These are phyloP conservation scores for Saxicola maurus DNA, from an alignment of 2,797 vertebrate genomes.

Conservation along the genomic window DNA sequence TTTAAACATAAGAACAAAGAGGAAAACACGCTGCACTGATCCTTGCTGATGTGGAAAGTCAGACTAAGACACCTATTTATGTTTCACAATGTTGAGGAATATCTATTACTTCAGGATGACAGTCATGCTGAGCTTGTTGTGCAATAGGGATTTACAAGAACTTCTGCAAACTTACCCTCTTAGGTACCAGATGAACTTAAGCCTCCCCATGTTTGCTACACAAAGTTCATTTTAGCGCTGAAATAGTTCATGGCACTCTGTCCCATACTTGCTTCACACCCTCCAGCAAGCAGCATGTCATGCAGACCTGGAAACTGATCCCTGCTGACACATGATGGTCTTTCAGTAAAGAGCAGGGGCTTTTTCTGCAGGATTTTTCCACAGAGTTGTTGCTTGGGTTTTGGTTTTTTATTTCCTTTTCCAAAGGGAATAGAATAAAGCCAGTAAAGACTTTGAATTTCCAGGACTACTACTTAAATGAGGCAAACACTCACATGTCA, in stretches of 20 bases:
- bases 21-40: constrained; percentile 37
- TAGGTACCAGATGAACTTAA: constrained; percentile 39
- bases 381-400: neutral
- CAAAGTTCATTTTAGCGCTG: constrained; percentile 32
- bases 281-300: neutral
- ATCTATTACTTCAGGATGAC: constrained; percentile 37
- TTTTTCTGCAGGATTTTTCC: neutral
- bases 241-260: constrained; percentile 8
- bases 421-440: neutral
- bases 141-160: constrained; percentile 44
- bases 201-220: constrained; percentile 4
- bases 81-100: constrained; percentile 47
- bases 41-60: constrained; percentile 47
- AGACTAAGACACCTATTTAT: constrained; percentile 41
- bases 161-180: constrained; percentile 39
- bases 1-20: constrained; percentile 57
- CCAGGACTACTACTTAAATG: neutral
- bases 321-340: neutral
- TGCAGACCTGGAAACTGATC: neutral
- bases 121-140: neutral
- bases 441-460: neutral
- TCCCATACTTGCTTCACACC: neutral
- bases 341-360: rapidly evolving
- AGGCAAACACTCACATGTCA: neutral
- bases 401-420: neutral